Base-by-base conservation (phyloP, 2,797 vertebrate species). In the Cryptoprocta ferox region DNA sequence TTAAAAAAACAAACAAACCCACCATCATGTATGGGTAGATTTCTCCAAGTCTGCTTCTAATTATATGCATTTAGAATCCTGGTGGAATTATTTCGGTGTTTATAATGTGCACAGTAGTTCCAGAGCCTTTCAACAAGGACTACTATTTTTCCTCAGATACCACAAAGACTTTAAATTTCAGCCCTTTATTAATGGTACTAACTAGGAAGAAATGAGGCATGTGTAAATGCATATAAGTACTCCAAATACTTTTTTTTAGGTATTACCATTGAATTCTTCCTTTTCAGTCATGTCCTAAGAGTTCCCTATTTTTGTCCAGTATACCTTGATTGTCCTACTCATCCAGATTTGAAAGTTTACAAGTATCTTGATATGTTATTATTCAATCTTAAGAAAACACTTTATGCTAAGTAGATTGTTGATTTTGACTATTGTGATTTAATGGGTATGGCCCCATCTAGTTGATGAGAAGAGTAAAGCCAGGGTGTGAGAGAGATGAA, bases 21-120 rank as follows among this genome's bases (percentile, higher is more conserved):
- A 79, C 11, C 48, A 53, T 79, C 32, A 14, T 24, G 32, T 50
- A n/a, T 48, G 50, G 28, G 16, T 65, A 78, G 45, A 83, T 45
- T 79, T 96, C 53, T 66, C 70, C 39, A 92, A 71, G 18, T 80
- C 82, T 97, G 94, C 66, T 97, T 96, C 50, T 91, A 94, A 95
- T 97, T 96, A 96, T 0, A 87, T 7, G 70, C 70, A 91, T 88
- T 97, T 91, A 75, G 8, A 79, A 16, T 84, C 95, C 53, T 68
- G 15, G 61, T 92, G 26, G 45, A 66, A 82, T 95, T 87, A 75
- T 94, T 71, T 84, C 50, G 45, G 45, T 81, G 26, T 35, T 96
- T 94, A 76, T 28, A 93, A 83, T 15, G 28, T 56, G 14, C 80
- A 50, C 35, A 66, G 26, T 50, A 97, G 89, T 94, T 95, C 37